Evolutionary conservation across 2,888 invertebrate genomes (phyloP).

Genomic region (Drosophila anomalata): DNA sequence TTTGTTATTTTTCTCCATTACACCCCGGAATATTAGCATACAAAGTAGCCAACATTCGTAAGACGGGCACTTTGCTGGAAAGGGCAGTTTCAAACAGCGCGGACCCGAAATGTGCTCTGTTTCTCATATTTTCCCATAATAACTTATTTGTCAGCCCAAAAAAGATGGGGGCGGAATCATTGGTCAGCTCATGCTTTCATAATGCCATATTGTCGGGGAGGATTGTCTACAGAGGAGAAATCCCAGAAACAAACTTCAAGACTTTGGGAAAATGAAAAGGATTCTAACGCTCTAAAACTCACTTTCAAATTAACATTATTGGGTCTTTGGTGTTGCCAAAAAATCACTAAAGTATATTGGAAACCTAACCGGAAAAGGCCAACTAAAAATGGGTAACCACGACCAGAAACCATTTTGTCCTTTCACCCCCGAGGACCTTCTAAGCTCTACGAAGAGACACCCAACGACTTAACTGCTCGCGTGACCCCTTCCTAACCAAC

Average conservation of each 20-base stretch:
- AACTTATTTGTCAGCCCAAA: conserved; percentile 67
- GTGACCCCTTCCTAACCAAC: conserved; percentile 19
- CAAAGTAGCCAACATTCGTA: conserved; percentile 68
- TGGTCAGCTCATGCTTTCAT: conserved; percentile 41
- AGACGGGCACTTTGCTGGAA: conserved; percentile 14
- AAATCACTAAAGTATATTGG: conserved; percentile 27
- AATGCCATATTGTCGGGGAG: conserved; percentile 14
- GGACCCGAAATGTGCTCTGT: conserved; percentile 65
- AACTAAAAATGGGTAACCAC: conserved; percentile 68
- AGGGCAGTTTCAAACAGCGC: conserved; percentile 9
- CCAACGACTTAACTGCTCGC: conserved; percentile 47
- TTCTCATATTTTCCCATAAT: conserved; percentile 81
- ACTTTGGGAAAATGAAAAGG: not conserved
- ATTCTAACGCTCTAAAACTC: conserved; percentile 2
- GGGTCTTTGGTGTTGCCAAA: not conserved
- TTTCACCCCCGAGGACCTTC: not conserved
- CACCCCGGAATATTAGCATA: conserved; percentile 73
- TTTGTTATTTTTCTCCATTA: conserved; percentile 17
- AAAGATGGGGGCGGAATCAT: conserved; percentile 24
- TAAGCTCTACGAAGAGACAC: conserved; percentile 4
- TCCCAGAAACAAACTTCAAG: not conserved
- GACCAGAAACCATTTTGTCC: conserved; percentile 13
- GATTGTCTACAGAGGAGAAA: not conserved
- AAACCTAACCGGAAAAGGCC: conserved; percentile 38
- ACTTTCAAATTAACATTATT: conserved; percentile 54